A percentile compares a stretch with the other conserved stretches of the same genome.
Conservation (phyloP, 2,113 vertebrate genomes). For the Elephantulus edwardii region DNA sequence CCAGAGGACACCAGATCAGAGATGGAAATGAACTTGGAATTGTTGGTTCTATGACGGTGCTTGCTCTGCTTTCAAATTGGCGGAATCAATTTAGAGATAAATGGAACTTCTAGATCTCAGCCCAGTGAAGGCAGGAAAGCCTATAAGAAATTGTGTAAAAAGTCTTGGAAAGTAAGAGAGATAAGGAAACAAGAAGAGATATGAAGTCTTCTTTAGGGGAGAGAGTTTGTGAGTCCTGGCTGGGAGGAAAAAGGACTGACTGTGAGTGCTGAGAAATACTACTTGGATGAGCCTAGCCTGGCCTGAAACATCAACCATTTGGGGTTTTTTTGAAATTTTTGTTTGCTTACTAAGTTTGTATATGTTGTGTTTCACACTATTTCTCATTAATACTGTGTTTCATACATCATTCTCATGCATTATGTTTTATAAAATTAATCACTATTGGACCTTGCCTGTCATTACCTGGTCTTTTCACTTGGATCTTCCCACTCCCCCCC, state of each 20-base stretch:
- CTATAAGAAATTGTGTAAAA: not conserved
- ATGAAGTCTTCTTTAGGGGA: not conserved
- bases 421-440: no score
- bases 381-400: no score
- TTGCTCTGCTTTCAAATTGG: not conserved
- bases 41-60: not conserved
- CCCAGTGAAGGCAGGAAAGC: not conserved
- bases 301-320: not conserved
- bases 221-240: not conserved
- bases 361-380: no score
- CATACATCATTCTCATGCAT: no score
- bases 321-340: no score
- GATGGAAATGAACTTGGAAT: not conserved
- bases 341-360: no score
- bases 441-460: no score
- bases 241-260: not conserved
- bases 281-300: not conserved
- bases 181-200: not conserved
- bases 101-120: not conserved
- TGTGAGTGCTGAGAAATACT: not conserved
- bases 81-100: not conserved
- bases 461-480: no score
- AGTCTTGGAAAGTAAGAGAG: conserved; percentile 2
- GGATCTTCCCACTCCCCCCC: no score
- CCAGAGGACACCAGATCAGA: no score